Conservation (phyloP, 1,140 invertebrate species). For the fruit fly (Drosophila melanogaster) region Release_6_plus_ISO1_MT NT_033777.3:26063001-26063500, state of each 20-base stretch:
- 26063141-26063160: background rate
- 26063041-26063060: too few species aligned
- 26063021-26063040: too few species aligned
- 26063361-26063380: too few species aligned
- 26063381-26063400: slow-evolving; percentile 1
- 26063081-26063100: background rate
- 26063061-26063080: background rate
- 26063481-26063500: slow-evolving; percentile 78
- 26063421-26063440: slow-evolving; percentile 44
- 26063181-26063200: background rate
- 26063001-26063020: background rate
- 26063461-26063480: slow-evolving; percentile 63
- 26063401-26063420: background rate
- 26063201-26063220: background rate
- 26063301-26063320: background rate
- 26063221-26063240: too few species aligned
- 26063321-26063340: background rate
- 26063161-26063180: background rate
- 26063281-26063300: slow-evolving; percentile 2
- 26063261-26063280: background rate
- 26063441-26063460: slow-evolving; percentile 51
- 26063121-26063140: background rate
- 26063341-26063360: slow-evolving; percentile 44
- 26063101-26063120: background rate
- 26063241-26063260: too few species aligned